These are phyloP conservation scores for Piscicola geometra DNA, from an alignment of 2,888 invertebrate genomes.

Conservation along the genomic window DNA sequence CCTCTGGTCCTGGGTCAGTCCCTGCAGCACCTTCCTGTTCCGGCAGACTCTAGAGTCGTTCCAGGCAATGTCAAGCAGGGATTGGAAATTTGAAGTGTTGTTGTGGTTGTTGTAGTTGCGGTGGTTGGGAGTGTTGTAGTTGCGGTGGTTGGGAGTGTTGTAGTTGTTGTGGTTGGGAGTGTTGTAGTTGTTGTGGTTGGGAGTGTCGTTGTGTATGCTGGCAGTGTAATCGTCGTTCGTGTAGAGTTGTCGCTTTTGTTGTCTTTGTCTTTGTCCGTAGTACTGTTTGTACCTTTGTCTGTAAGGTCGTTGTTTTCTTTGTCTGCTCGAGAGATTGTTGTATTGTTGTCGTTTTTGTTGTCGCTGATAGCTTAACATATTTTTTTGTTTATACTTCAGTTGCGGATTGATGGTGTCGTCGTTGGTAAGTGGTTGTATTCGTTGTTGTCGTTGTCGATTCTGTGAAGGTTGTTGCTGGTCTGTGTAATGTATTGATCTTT, in stretches of 20 bases:
- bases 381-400: background rate
- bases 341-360: background rate
- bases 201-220: background rate
- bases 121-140: slow-evolving; percentile 1
- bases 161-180: slow-evolving; percentile 4
- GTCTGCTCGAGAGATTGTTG: background rate
- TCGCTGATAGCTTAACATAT: background rate
- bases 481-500: background rate
- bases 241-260: background rate
- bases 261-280: background rate
- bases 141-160: background rate
- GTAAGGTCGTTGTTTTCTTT: background rate
- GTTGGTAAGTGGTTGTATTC: too few species aligned
- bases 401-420: too few species aligned
- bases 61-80: slow-evolving; percentile 29
- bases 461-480: background rate
- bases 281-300: background rate
- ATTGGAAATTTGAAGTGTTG: background rate
- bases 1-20: slow-evolving; percentile 48
- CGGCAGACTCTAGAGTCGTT: slow-evolving; percentile 37
- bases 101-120: background rate
- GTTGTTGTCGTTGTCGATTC: background rate
- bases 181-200: background rate
- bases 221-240: background rate
- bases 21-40: slow-evolving; percentile 36